Evolutionary conservation across 2,888 invertebrate species (phyloP), one percentile per base, ranked within the genome.

Genomic region (Aplocera efformata): DNA sequence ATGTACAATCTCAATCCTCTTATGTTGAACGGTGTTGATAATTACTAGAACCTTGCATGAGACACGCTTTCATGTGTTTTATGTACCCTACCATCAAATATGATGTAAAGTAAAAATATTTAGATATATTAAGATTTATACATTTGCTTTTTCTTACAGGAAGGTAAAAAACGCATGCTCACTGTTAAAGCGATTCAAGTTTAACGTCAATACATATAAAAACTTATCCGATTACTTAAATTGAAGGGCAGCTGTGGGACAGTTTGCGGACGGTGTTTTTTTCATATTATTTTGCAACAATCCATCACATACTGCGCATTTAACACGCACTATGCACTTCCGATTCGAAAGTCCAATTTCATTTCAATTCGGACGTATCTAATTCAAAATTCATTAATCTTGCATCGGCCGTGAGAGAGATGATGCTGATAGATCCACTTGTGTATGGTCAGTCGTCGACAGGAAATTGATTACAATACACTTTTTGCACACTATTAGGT

Each of bases 321-420:
- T 74, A 77, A 62, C 66, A 67, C 62, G 67, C 72, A 67, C 63
- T 67, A 65, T 67, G 68, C 67, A 86, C 83, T 88, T 86, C 88
- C 86, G 83, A 85, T 81, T 74, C 69, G 58, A 63, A 72, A 77
- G 76, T 80, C 75, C 79, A 84, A 83, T 82, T 83, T 79, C 68
- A 72, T 73, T 84, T 79, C 74, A 68, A 74, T 78, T 80, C 76
- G 78, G 79, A 82, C 84, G 84, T 79, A 71, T 77, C 84, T 80
- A 86, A 88, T 86, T 79, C 67, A 67, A 72, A 73, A 77, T 77
- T 82, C 88, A 88, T 88, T 85, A 88, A 86, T 88, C 86, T 85
- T 75, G 44, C 54, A 44, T 56, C 60, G 55, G 64, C 62, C 50
- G 53, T 53, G 58, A 63, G 63, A 63, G 60, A 67, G 65, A 69